Base-by-base conservation (phyloP, 2,113 vertebrate genomes). In the Xiphophorus couchianus region DNA sequence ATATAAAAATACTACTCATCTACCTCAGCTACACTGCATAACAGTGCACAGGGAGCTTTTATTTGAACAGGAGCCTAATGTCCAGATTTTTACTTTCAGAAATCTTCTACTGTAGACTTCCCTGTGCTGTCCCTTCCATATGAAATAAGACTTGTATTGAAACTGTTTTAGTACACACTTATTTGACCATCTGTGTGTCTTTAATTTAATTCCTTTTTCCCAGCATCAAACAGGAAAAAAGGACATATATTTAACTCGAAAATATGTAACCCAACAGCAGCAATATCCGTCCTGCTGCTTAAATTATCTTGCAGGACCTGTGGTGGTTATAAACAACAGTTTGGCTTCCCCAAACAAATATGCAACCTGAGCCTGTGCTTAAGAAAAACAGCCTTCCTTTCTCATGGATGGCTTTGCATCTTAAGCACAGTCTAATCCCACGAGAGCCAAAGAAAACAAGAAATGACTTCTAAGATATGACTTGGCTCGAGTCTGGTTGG, bases 291-390 rank as follows among this genome's bases (percentile, higher is more conserved):
- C 71, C 74, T 78, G 30, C 77, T 62, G 80, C 66, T 83, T 68
- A 79, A 77, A 81, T 79, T 78, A 79, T 81, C 63, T 65, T 17
- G 42, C 64, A 82, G 37, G 83, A 83, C 78, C 74, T 83, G 74
- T 30, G n/a, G 76, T 76, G 77, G 81, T 85, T 83, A 81, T 86
- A 88, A 88, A 90, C 90, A 92, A 78, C 33, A 90, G 78, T 62
- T 66, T 69, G 70, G 83, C 78, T 84, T 78, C 72, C 74, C 81
- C 84, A 90, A 90, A 91, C 84, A 86, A 73, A 88, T 78, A 78
- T 84, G 90, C 61, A 89, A 90, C 86, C 71, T 84, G 85, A 93
- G 80, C 80, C 78, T 63, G 73, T 71, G 84, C 81, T 86, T 77
- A 86, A 82, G 14, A 0, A 89, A 91, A 91, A 86, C 69, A 74